Base-by-base conservation (phyloP, 2,888 invertebrate species). In the Tipula vernalis region DNA sequence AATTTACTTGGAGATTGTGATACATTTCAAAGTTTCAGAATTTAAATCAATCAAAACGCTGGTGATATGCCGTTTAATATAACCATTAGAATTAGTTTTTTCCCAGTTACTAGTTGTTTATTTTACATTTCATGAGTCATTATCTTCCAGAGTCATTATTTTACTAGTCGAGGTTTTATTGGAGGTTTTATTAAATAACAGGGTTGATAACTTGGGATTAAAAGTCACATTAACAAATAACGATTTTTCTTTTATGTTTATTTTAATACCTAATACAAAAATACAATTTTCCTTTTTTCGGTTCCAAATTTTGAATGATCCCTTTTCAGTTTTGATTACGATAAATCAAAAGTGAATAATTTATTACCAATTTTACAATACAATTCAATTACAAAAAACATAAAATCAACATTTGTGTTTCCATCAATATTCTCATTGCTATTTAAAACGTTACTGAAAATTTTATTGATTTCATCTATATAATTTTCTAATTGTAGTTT, bases 291-390 rank as follows among this genome's bases (percentile, higher is more conserved):
- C 44, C 44, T 44, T 44, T 39, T 44, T 44, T 44, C 44, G 12
- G 10, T 12, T 44, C 44, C 44, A 3, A 44, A 44, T 44, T 44
- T 44, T 12, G 10, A 44, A 10, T 5, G 44, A 44, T 44, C 12
- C 44, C 28, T 28, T 71, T 5, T 28, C 2, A 10, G 28, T 10
- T 18, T 71, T 71, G 71, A 18, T 71, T 71, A 71, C 28, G 10
- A 28, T 71, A 71, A 71, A 71, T 71, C 71, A 71, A 71, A 71
- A 71, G 92, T 93, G 90, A 93, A 96, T 87, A 93, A 90, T 92
- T 95, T 96, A 90, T 96, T 96, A 86, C 96, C 96, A 89, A 94
- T 94, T 92, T 96, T 96, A 90, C 96, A 96, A 88, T 93, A 91
- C 83, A 96, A 89, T 89, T 91, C 91, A 51, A 93, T 90, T 44